Conservation (phyloP, 2,113 vertebrate genomes). For the Callopanchax toddi region DNA sequence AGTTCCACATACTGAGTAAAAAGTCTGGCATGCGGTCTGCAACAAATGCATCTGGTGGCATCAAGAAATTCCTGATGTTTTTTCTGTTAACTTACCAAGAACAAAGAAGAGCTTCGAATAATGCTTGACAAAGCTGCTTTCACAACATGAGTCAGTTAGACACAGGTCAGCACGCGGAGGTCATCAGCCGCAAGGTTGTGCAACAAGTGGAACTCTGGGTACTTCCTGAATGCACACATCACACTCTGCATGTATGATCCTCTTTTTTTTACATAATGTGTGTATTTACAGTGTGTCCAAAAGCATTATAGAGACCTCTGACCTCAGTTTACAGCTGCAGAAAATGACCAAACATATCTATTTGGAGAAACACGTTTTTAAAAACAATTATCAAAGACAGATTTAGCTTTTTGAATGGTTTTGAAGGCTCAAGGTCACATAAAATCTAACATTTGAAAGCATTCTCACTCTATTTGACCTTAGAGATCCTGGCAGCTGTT, state of each 20-base stretch:
- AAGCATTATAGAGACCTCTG: too few species aligned
- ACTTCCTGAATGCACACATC: slow-evolving; percentile 15
- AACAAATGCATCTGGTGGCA: neutral
- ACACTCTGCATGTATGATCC: neutral
- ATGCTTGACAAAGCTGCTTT: neutral
- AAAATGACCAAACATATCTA: too few species aligned
- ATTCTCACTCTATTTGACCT: neutral
- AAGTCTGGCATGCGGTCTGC: neutral
- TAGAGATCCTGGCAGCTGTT: neutral
- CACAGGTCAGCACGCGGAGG: neutral
- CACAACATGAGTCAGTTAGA: neutral
- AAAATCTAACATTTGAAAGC: too few species aligned
- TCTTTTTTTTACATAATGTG: neutral
- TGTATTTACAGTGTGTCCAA: neutral
- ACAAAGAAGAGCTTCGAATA: neutral
- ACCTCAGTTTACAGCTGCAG: too few species aligned
- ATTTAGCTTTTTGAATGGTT: too few species aligned
- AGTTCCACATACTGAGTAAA: neutral
- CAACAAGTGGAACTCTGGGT: slow-evolving; percentile 4
- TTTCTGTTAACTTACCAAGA: neutral
- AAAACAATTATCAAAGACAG: neutral
- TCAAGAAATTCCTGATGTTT: neutral
- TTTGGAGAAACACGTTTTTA: too few species aligned
- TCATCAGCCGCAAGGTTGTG: neutral
- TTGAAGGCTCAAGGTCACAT: too few species aligned